Conservation (phyloP, 2,797 vertebrate species). For the Onychomys leucogaster region DNA sequence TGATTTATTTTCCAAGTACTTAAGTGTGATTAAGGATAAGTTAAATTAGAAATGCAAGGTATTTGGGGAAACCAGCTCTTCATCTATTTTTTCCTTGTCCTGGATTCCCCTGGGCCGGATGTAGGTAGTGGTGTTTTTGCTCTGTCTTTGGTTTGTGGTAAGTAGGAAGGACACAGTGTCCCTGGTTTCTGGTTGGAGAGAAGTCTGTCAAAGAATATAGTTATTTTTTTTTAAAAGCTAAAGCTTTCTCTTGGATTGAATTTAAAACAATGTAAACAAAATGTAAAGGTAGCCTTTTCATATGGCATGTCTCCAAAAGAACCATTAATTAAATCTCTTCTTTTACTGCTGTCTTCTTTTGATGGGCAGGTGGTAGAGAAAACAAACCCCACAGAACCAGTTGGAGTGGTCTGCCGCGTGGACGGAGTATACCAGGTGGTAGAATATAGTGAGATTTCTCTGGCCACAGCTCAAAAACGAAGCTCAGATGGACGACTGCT, state of each 20-base stretch:
- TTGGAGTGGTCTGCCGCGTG: conserved; percentile 97
- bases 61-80: background rate
- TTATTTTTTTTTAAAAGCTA: background rate
- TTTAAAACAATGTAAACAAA: background rate
- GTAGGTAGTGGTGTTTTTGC: background rate
- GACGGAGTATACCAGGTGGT: conserved; percentile 96
- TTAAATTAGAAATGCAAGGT: background rate
- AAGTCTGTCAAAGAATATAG: background rate
- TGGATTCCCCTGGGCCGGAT: background rate
- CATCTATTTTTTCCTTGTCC: background rate
- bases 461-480: conserved; percentile 94
- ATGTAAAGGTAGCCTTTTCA: background rate
- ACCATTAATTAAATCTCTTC: background rate
- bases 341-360: background rate
- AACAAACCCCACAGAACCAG: conserved; percentile 96
- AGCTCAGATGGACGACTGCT: conserved; percentile 93
- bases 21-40: background rate
- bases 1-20: conserved; percentile 34
- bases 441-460: conserved; percentile 98
- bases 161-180: background rate
- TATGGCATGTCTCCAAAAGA: background rate
- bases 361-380: conserved; percentile 96
- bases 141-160: background rate
- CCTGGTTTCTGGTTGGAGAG: background rate
- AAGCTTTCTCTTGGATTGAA: background rate